These are phyloP conservation scores for Trisateles emortualis DNA, from an alignment of 2,888 invertebrate genomes.

Conservation along the genomic window DNA sequence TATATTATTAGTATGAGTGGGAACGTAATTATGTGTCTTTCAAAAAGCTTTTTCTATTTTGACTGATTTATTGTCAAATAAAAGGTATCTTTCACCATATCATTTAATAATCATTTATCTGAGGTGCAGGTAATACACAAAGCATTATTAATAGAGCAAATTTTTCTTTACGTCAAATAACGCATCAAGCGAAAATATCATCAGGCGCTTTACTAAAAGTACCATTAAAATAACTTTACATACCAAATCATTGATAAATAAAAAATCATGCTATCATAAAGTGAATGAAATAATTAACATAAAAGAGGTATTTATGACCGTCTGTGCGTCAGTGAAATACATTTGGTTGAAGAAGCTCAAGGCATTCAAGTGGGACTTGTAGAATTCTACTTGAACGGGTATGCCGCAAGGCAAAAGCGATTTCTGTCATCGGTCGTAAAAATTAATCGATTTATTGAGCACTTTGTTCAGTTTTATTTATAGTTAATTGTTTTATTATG, in stretches of 20 bases:
- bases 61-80: too few species aligned
- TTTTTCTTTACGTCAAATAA: not conserved
- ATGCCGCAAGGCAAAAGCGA: slow-evolving; percentile 39
- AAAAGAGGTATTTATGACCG: slow-evolving; percentile 28
- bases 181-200: not conserved
- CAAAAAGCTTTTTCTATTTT: too few species aligned
- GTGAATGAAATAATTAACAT: slow-evolving; percentile 21
- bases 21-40: too few species aligned
- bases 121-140: not conserved
- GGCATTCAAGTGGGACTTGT: slow-evolving; percentile 55
- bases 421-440: slow-evolving; percentile 33
- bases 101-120: too few species aligned
- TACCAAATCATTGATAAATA: not conserved
- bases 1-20: too few species aligned
- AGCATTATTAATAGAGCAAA: not conserved
- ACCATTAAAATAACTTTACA: not conserved
- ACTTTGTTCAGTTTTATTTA: slow-evolving; percentile 25
- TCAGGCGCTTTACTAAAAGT: slow-evolving; percentile 9
- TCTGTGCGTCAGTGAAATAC: slow-evolving; percentile 45
- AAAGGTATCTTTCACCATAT: too few species aligned
- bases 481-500: slow-evolving; percentile 37
- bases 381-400: slow-evolving; percentile 53
- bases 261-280: slow-evolving; percentile 1
- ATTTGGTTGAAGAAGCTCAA: slow-evolving; percentile 68
- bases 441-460: slow-evolving; percentile 23